Base-by-base conservation (phyloP, 2,888 invertebrate genomes). In the Pyralis farinalis region DNA sequence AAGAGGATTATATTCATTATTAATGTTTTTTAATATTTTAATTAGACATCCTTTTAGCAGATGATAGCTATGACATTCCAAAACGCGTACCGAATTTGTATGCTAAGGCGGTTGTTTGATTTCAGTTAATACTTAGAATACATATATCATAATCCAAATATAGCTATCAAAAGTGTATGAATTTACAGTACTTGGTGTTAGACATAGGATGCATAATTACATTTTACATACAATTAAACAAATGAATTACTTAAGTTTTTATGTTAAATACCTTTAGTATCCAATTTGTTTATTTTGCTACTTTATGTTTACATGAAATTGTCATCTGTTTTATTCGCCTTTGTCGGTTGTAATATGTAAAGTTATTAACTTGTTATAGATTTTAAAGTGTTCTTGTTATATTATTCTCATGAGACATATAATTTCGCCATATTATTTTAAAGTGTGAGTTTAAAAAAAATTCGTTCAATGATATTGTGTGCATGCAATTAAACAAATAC, bases 401-500 rank as follows among this genome's bases (percentile, higher is more conserved):
- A 21, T 8, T 25, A 43, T 48, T 44, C 31, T 42, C 33, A 21
- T 39, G 39, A 27, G 20, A 45, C 25, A 46, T 43, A 46, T 49
- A 47, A 46, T 47, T 46, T 49, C 41, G 37, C 41, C 38, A 41
- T 37, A 45, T 51, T 40, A 46, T 50, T 52, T 43, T 48, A 53
- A 54, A 46, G 46, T 53, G 58, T 63, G 58, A 56, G 53, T 55
- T 54, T 65, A 62, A 58, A 49, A n/a, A 57, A 55, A 43, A 49
- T 53, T 59, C 55, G 57, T 61, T 58, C 54, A 63, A 63, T 53
- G 53, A 54, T 46, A 57, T 54, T 53, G 72, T 72, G 81, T 78
- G 80, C 73, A 71, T 70, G 68, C 58, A 65, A 81, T 75, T 78
- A 78, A 79, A n/a, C n/a, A n/a, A n/a, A 78, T 70, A 70, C 74